A percentile compares a stretch with the other conserved stretches of the same genome.
phyloP scores from a whole-genome alignment of 2,888 invertebrate species.

The Ennomos fuscantarius region DNA sequence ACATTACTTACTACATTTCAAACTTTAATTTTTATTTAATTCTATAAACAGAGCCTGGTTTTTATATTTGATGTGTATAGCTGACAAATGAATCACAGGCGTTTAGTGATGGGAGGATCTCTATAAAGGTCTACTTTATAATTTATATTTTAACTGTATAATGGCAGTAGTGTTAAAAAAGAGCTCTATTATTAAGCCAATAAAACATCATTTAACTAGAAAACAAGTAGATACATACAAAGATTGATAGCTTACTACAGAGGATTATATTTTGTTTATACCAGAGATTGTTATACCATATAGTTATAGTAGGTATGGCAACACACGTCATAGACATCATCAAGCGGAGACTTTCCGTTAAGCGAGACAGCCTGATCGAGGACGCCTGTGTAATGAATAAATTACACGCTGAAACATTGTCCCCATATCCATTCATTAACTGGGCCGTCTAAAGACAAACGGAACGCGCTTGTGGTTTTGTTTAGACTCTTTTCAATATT shows the following conservation, averaged over 20 bases:
- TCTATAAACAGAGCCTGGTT: background rate
- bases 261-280: constrained; percentile 34
- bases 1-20: background rate
- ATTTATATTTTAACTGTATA: too few species aligned
- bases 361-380: constrained; percentile 72
- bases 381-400: constrained; percentile 84
- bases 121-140: too few species aligned
- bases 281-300: constrained; percentile 37
- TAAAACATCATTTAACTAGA: constrained; percentile 16
- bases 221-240: background rate
- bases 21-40: background rate
- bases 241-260: constrained; percentile 2
- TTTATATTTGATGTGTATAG: too few species aligned
- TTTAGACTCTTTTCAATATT: constrained; percentile 37
- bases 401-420: constrained; percentile 85
- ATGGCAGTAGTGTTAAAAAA: too few species aligned
- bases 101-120: too few species aligned
- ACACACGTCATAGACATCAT: constrained; percentile 61
- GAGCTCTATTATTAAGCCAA: constrained; percentile 9
- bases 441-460: constrained; percentile 61
- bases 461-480: constrained; percentile 55
- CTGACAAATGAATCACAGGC: too few species aligned
- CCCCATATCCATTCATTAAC: constrained; percentile 78
- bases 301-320: constrained; percentile 17
- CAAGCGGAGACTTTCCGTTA: constrained; percentile 78